Percentiles rank a stretch among this genome's conserved stretches.
phyloP scores from a whole-genome alignment of 2,888 invertebrate species.

The Coenonympha arcania region DNA sequence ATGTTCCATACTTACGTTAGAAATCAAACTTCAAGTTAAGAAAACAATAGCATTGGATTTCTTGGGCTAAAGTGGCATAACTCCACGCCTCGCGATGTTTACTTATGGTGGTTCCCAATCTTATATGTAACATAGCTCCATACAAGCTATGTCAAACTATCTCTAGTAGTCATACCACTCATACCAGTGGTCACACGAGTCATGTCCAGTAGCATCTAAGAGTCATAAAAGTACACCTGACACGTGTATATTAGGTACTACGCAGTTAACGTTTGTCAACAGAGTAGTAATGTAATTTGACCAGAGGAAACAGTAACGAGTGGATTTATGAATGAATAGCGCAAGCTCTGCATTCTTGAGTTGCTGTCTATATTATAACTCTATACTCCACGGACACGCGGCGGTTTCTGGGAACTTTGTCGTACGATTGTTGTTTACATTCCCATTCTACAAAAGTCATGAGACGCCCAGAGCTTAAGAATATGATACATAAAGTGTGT shows the following conservation, averaged over 20 bases:
- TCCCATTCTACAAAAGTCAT: constrained; percentile 57
- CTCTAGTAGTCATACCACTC: too few species aligned
- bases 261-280: constrained; percentile 34
- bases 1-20: too few species aligned
- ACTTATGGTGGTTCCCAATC: too few species aligned
- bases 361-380: too few species aligned
- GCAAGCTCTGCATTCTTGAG: constrained; percentile 33
- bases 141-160: too few species aligned
- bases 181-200: too few species aligned
- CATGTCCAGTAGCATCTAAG: too few species aligned
- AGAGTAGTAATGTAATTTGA: constrained; percentile 37
- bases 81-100: too few species aligned
- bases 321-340: constrained; percentile 55
- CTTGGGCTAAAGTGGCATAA: too few species aligned
- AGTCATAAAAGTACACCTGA: constrained; percentile 31
- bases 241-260: constrained; percentile 29
- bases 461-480: constrained; percentile 9
- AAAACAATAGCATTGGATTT: too few species aligned
- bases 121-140: too few species aligned
- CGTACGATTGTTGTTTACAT: constrained; percentile 28
- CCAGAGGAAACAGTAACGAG: constrained; percentile 31
- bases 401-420: constrained; percentile 22
- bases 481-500: constrained; percentile 11
- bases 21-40: too few species aligned
- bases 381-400: constrained; percentile 18